Conservation (phyloP, 2,113 vertebrate species). For the Odocoileus hemionus region DNA sequence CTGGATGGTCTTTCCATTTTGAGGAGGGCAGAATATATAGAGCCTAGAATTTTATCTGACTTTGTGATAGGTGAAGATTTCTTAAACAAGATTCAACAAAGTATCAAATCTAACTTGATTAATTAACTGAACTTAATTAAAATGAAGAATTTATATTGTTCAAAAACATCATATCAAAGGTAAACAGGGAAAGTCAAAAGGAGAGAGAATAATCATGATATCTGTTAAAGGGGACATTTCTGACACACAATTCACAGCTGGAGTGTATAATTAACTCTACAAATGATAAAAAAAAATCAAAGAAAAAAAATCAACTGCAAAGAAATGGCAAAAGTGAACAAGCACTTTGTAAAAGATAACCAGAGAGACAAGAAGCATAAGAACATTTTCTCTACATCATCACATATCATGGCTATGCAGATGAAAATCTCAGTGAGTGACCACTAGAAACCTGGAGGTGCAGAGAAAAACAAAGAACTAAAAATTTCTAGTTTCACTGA, state of each 20-base stretch:
- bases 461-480: neutral
- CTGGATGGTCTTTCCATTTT: neutral
- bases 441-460: neutral
- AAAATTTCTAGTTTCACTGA: neutral
- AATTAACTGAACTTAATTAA: neutral
- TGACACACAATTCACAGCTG: neutral
- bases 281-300: neutral
- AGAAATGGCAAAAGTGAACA: neutral
- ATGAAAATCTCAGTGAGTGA: neutral
- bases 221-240: neutral
- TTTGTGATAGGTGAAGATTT: neutral
- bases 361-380: neutral
- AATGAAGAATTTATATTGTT: neutral
- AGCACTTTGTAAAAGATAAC: neutral
- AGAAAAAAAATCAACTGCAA: neutral
- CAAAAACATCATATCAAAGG: neutral
- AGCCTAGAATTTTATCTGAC: neutral
- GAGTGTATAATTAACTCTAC: neutral
- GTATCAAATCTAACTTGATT: neutral
- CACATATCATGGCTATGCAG: neutral
- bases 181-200: neutral
- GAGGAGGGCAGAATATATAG: neutral
- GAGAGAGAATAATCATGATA: neutral
- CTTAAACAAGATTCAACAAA: neutral
- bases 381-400: neutral